Percentiles rank a stretch among this genome's conserved stretches.
phyloP scores from a whole-genome alignment of 2,113 vertebrate species.

The Forbesichthys papilliferus region DNA sequence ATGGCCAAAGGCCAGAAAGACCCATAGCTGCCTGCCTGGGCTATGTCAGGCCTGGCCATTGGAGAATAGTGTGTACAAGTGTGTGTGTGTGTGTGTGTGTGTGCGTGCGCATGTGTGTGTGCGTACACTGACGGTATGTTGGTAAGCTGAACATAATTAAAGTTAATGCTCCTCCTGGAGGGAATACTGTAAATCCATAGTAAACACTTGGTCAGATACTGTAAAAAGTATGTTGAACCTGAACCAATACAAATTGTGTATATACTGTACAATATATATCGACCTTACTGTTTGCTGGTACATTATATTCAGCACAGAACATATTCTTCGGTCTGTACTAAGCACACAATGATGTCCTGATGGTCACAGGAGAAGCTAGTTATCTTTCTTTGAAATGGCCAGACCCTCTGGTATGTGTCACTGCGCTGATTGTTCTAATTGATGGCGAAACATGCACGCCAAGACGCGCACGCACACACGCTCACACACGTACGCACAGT shows the following conservation, averaged over 20 bases:
- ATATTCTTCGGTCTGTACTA: no score
- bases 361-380: conserved; percentile 26
- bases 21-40: conserved; percentile 59
- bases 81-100: neutral
- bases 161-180: neutral
- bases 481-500: conserved; percentile 1
- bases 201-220: neutral
- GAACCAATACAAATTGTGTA: neutral
- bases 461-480: conserved; percentile 6
- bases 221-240: neutral
- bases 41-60: conserved; percentile 45
- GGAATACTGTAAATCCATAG: neutral
- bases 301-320: neutral
- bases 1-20: conserved; percentile 69
- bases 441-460: conserved; percentile 18
- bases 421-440: conserved; percentile 50
- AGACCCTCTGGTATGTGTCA: conserved; percentile 53
- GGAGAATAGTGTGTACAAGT: neutral
- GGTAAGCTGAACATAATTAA: neutral
- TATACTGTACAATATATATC: neutral
- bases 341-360: conserved; percentile 19
- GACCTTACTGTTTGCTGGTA: neutral
- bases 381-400: conserved; percentile 41
- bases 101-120: neutral
- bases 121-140: neutral